Conservation (phyloP, 1,140 invertebrate genomes). For the Solenopsis invicta region DNA sequence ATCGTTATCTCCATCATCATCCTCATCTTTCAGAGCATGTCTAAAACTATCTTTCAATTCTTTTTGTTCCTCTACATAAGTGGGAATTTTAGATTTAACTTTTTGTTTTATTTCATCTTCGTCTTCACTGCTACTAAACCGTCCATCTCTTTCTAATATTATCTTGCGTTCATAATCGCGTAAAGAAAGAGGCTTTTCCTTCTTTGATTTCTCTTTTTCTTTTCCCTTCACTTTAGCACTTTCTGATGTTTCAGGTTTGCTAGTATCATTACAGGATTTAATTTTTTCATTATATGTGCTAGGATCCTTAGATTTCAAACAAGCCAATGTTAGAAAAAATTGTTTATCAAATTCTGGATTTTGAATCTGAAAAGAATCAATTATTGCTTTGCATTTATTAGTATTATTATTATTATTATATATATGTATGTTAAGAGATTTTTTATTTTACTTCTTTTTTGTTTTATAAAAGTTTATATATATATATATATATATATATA, state of each 20-base stretch:
- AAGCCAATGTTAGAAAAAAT: conserved; percentile 95
- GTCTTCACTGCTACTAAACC: conserved; percentile 88
- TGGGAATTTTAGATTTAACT: conserved; percentile 78
- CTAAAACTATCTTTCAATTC: conserved; percentile 91
- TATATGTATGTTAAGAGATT: background rate
- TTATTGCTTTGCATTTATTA: conserved; percentile 7
- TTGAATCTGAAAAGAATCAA: conserved; percentile 74
- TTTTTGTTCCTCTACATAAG: conserved; percentile 91
- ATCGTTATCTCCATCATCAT: conserved; percentile 87
- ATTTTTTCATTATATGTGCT: conserved; percentile 93
- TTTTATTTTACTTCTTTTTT: no score
- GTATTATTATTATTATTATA: background rate
- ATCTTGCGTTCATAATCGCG: conserved; percentile 94
- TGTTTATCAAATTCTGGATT: conserved; percentile 90
- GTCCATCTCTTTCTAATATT: conserved; percentile 91
- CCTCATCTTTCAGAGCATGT: conserved; percentile 86
- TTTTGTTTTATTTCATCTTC: conserved; percentile 75
- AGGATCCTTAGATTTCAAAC: conserved; percentile 95
- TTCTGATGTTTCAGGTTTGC: conserved; percentile 76
- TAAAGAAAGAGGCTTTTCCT: conserved; percentile 90
- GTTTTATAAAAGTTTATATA: no score
- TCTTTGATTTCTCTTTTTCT: conserved; percentile 83
- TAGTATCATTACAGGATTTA: conserved; percentile 90
- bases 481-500: background rate
- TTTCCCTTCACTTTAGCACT: conserved; percentile 71